Conservation (phyloP, 2,797 vertebrate species). For the Cryptoblepharus egeriae region DNA sequence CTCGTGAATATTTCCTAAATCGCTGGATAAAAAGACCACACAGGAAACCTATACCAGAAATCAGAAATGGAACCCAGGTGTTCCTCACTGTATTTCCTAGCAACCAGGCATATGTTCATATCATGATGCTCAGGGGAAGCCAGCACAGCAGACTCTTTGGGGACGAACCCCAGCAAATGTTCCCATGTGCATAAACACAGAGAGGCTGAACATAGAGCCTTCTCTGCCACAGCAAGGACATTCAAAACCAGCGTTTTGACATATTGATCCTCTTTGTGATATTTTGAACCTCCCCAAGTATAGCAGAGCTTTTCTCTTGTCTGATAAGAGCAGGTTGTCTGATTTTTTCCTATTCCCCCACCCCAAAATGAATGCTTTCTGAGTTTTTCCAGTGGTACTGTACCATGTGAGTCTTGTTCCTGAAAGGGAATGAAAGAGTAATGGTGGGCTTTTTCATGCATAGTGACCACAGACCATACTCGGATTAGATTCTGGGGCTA, state of each 20-base stretch:
- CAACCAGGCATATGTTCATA: not conserved
- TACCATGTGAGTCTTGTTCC: no score
- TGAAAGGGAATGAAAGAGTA: not conserved
- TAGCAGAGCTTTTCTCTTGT: not conserved
- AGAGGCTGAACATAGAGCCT: not conserved
- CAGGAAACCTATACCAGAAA: not conserved
- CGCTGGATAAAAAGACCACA: not conserved
- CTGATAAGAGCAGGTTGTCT: not conserved
- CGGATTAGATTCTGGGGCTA: not conserved
- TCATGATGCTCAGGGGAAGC: not conserved
- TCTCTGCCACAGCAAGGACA: not conserved
- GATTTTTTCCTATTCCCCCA: not conserved
- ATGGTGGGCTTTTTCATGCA: not conserved
- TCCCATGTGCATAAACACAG: not conserved
- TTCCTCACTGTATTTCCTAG: not conserved
- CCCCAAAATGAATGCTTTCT: no score
- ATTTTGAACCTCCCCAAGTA: not conserved
- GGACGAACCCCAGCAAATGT: not conserved
- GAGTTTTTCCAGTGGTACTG: not conserved
- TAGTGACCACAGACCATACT: not conserved
- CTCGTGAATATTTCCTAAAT: constrained; percentile 4
- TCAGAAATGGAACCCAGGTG: not conserved
- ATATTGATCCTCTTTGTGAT: not conserved
- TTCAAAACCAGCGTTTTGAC: not conserved
- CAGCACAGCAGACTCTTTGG: not conserved